phyloP scores from a whole-genome alignment of 2,888 invertebrate species.

The Eupithecia exiguata region DNA sequence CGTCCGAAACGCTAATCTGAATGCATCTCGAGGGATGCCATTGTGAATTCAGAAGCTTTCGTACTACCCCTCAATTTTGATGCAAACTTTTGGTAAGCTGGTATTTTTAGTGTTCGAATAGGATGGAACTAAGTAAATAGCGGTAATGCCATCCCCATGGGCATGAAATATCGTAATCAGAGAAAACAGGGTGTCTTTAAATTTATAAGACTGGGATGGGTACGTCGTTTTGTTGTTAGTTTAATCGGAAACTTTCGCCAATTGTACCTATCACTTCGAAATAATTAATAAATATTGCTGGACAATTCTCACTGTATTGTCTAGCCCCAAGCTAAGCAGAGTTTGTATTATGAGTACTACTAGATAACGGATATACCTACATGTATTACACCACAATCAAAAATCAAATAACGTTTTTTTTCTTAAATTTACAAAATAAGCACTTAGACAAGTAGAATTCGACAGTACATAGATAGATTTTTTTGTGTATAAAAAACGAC shows the following conservation, averaged over 20 bases:
- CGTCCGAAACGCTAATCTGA: slow-evolving; percentile 45
- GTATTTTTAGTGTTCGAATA: slow-evolving; percentile 13
- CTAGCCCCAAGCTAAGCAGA: no score
- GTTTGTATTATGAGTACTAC: no score
- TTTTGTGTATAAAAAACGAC: no score
- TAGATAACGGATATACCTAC: no score
- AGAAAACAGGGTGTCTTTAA: neutral
- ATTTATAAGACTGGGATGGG: neutral
- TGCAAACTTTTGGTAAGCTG: slow-evolving; percentile 7
- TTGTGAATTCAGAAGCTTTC: slow-evolving; percentile 39
- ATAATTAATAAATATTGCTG: no score
- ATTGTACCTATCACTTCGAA: no score
- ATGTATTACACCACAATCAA: no score
- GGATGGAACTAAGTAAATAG: neutral
- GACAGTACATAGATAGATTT: no score
- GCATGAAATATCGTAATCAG: neutral
- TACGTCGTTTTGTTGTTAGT: neutral
- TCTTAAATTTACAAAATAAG: no score
- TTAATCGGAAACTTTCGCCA: neutral
- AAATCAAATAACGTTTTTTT: no score
- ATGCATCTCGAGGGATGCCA: slow-evolving; percentile 42
- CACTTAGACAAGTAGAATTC: no score
- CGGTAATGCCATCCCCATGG: neutral
- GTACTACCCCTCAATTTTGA: slow-evolving; percentile 24
- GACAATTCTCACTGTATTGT: no score